Percentiles rank a stretch among this genome's conserved stretches.
Evolutionary conservation across 2,888 invertebrate species (phyloP).

Genomic region (Drosophila imparisetae): DNA sequence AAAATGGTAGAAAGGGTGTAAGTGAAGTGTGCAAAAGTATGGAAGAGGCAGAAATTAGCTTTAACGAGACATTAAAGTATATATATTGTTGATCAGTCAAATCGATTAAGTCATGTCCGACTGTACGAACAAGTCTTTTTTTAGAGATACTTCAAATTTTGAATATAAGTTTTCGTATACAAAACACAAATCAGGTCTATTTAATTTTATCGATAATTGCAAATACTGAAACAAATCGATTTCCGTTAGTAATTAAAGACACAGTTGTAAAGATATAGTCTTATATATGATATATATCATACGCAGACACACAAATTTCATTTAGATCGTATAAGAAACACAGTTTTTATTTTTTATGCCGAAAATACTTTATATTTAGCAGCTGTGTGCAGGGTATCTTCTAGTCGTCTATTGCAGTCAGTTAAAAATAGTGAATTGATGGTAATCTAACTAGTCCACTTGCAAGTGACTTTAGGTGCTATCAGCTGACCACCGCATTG

Average conservation of each 20-base stretch:
- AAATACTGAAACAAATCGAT: background rate
- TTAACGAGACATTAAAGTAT: too few species aligned
- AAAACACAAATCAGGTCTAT: background rate
- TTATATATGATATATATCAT: background rate
- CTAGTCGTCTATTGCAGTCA: background rate
- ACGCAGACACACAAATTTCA: background rate
- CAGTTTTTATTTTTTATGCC: background rate
- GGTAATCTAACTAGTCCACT: slow-evolving; percentile 1
- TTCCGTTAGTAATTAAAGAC: too few species aligned
- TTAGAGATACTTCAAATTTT: too few species aligned
- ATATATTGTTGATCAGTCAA: too few species aligned
- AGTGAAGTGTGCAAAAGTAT: too few species aligned
- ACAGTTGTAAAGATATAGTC: background rate
- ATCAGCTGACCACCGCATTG: slow-evolving; percentile 46
- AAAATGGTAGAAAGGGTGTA: too few species aligned
- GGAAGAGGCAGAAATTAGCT: too few species aligned
- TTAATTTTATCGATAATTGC: too few species aligned
- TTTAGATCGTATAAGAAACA: background rate
- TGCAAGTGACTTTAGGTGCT: slow-evolving; percentile 17
- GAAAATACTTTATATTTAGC: background rate
- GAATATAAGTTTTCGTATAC: background rate
- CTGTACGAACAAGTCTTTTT: too few species aligned
- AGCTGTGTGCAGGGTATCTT: background rate
- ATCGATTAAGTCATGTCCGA: too few species aligned
- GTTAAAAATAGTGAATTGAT: background rate